Base-by-base conservation (phyloP, 92 coral and sea anemone genomes). In the Zoanthus gigantus region DNA sequence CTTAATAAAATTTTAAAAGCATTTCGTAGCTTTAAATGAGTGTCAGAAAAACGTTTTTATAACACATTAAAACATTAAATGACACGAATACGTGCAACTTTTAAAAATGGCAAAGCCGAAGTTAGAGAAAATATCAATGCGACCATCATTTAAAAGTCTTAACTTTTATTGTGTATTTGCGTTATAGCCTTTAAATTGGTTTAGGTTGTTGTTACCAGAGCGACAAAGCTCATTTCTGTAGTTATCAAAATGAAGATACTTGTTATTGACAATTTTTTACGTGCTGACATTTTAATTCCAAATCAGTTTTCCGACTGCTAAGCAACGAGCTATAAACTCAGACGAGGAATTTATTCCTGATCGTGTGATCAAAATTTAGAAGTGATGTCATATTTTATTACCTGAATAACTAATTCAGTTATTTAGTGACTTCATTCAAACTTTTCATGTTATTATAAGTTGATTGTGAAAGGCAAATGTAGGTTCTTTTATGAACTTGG, bases 321-420 rank as follows among this genome's bases (percentile, higher is more conserved):
- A 29, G 74, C 74, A 69, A 69, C 74, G 31, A 69, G 74, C 69
- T 30, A 31, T 30, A 32, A 69, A 69, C 74, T 69, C 17, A 30
- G 18, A 69, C 74, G 46, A 69, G 74, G 74, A 69, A 69, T 44
- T 69, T 30, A 11, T 32, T 17, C 2, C 30, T 63, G 69, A 18
- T 23, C 23, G 28, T 23, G 13, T 23, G 6, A 23, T 67, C 74
- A 31, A 23, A 12, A 30, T 30, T 10, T 69, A 29, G 15, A 69
- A 34, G 46, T 69, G 74, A 69, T 69, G 74, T 69, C 74, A 69
- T 30, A 23, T 69, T 69, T 23, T 18, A 18, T 10, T 18, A 42
- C 6, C 42, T 23, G 28, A 18, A 67, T 14, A 67, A 69, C 30
- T 44, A 69, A 32, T 15, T 69, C 74, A 32, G 7, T 31, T 15